Conservation (phyloP, 2,797 vertebrate genomes). For the Notolabrus celidotus region DNA sequence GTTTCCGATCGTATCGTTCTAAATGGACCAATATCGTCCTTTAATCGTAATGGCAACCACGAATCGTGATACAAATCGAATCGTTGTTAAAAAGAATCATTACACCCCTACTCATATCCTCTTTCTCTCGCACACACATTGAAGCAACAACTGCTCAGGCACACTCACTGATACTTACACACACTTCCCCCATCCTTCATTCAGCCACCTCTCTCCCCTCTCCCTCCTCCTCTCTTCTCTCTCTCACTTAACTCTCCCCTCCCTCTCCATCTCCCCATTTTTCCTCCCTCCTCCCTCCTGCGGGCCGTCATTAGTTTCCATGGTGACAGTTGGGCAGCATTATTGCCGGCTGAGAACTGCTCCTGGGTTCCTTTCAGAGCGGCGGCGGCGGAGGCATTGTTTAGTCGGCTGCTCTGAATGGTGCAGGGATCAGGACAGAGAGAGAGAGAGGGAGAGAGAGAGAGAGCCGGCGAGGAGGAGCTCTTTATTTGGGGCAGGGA, state of each 20-base stretch:
- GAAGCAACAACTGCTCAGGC: slow-evolving; percentile 54
- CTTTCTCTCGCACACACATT: slow-evolving; percentile 20
- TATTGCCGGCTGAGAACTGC: slow-evolving; percentile 89
- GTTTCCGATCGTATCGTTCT: no score
- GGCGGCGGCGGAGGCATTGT: slow-evolving; percentile 88
- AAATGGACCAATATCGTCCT: no score
- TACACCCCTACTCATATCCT: slow-evolving; percentile 41
- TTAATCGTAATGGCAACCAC: no score
- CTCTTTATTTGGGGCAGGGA: slow-evolving; percentile 66
- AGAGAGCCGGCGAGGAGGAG: slow-evolving; percentile 69
- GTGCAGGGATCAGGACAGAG: slow-evolving; percentile 75
- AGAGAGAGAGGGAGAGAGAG: slow-evolving; percentile 12
- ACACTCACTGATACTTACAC: slow-evolving; percentile 67
- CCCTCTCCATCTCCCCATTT: slow-evolving; percentile 39
- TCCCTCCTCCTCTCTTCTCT: slow-evolving; percentile 62
- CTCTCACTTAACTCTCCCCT: slow-evolving; percentile 71
- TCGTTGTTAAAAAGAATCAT: no score
- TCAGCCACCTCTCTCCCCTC: slow-evolving; percentile 67
- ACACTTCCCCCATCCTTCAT: slow-evolving; percentile 82
- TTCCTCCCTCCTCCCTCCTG: slow-evolving; percentile 42
- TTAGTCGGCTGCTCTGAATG: slow-evolving; percentile 75
- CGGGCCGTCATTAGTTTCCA: slow-evolving; percentile 90
- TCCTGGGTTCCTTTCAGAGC: slow-evolving; percentile 85
- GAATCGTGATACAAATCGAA: no score
- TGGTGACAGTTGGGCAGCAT: slow-evolving; percentile 90